Evolutionary conservation across 1,140 invertebrate genomes (phyloP), one percentile per base, ranked within the genome.

Genomic region (Tetragnatha versicolor): DNA sequence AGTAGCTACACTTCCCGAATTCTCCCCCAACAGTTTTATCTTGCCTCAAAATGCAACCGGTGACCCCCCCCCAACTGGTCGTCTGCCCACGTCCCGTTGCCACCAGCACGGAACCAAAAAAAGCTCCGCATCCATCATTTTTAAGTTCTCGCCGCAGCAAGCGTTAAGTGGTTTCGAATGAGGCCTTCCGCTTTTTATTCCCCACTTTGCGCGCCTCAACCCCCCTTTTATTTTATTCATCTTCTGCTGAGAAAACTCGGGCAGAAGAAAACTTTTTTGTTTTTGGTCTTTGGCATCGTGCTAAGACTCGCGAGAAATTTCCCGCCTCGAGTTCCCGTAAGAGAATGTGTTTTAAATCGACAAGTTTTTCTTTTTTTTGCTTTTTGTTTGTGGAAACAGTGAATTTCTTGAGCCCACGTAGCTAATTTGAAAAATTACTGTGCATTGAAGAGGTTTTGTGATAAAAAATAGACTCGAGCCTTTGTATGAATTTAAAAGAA

Each of bases 91-190:
- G n/a, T n/a, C n/a, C n/a, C n/a, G n/a, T n/a, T n/a, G n/a, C n/a
- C n/a, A n/a, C n/a, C n/a, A n/a, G n/a, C n/a, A 42, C 17, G 39
- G 7, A 9, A 9, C 7, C 39, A 42, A 42, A 53, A 10, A 53
- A 53, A 53, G 49, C 49, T 6, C 20, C 55, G 33, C 33, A 58
- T 72, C 69, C 20, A 58, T 72, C 63, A 66, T 66, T 66, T 72
- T 58, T 72, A 72, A 72, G 47, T 72, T 72, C 51, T 55, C 29
- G 60, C 55, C 69, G 60, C 51, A 27, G 35, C 22, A 37, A 17
- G 33, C 53, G 69, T 72, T 72, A 72, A 72, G 69, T 72, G 37
- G 69, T 72, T 72, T 72, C 35, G 69, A 72, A 72, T 72, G 69
- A 58, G 51, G 35, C 33, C 51, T 58, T n/a, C n/a, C n/a, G n/a